A percentile compares a stretch with the other conserved stretches of the same genome.
Conservation (phyloP, 2,113 vertebrate species). For the Caranx melampygus region DNA sequence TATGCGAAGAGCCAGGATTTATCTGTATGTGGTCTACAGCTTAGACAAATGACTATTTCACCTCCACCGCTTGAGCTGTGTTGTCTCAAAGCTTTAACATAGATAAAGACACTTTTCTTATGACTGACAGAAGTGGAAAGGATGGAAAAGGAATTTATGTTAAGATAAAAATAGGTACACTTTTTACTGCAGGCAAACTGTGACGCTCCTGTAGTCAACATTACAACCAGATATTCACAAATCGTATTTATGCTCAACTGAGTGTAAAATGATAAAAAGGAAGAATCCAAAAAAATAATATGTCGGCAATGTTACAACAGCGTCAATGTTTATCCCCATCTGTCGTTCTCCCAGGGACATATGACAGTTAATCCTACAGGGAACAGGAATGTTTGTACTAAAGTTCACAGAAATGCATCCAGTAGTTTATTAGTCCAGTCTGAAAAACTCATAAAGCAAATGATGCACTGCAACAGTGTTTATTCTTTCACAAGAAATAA, state of each 20-base stretch:
- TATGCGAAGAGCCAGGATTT: slow-evolving; percentile 20
- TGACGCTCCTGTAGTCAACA: slow-evolving; percentile 22
- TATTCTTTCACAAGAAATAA: no score
- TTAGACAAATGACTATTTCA: slow-evolving; percentile 4
- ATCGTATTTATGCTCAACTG: slow-evolving; percentile 10
- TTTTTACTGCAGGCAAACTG: slow-evolving; percentile 31
- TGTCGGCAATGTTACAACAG: slow-evolving; percentile 1
- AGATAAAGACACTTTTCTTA: not conserved
- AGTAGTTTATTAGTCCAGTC: no score
- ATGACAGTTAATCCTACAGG: no score
- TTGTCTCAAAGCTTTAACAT: slow-evolving; percentile 4
- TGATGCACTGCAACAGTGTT: no score
- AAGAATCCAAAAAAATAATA: not conserved
- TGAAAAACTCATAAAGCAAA: no score
- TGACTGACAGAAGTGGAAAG: not conserved
- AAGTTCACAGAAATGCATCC: no score
- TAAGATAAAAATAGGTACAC: slow-evolving; percentile 27
- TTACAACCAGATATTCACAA: slow-evolving; percentile 30
- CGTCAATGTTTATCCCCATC: not conserved
- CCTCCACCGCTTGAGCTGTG: not conserved
- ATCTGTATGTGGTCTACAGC: slow-evolving; percentile 1
- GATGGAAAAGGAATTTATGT: not conserved
- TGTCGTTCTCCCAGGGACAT: not conserved
- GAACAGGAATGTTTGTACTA: no score
- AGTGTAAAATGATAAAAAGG: slow-evolving; percentile 19